A percentile compares a stretch with the other conserved stretches of the same genome.
phyloP scores from a whole-genome alignment of 2,797 vertebrate genomes.

The Pangasius mekongensis region DNA sequence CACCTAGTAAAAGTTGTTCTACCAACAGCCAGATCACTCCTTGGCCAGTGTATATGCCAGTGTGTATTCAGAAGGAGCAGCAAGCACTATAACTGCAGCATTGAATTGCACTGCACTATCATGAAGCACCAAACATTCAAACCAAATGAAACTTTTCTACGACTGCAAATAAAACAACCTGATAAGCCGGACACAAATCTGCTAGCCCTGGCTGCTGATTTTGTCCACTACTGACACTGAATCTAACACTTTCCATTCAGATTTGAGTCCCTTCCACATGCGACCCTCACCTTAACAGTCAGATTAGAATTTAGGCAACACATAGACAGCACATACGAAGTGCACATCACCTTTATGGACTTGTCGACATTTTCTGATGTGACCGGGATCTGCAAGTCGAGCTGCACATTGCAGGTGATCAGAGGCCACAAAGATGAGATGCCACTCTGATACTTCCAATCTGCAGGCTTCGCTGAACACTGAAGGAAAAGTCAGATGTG shows the following conservation, averaged over 20 bases:
- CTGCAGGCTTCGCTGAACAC: conserved; percentile 90
- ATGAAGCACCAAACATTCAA: not conserved
- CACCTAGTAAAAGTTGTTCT: not conserved
- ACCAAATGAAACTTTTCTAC: not conserved
- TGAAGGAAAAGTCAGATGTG: conserved; percentile 57
- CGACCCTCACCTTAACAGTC: not conserved
- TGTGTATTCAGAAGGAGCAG: not conserved
- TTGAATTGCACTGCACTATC: not conserved
- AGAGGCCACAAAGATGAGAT: conserved; percentile 82
- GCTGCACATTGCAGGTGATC: conserved; percentile 81
- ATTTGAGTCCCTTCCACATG: not conserved
- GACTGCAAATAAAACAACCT: not conserved
- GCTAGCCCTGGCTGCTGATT: not conserved
- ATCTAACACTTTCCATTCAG: not conserved
- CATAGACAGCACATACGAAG: not conserved
- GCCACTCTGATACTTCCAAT: conserved; percentile 90
- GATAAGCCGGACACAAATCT: not conserved
- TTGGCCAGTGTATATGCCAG: not conserved
- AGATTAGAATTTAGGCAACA: not conserved
- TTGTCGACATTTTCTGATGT: conserved; percentile 75
- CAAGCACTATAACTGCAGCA: not conserved
- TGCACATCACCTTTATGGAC: conserved; percentile 79
- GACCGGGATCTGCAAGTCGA: conserved; percentile 84
- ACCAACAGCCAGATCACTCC: not conserved
- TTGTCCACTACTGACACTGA: not conserved